These are phyloP conservation scores for Balanococcus diminutus DNA, from an alignment of 2,888 invertebrate species.

Conservation along the genomic window DNA sequence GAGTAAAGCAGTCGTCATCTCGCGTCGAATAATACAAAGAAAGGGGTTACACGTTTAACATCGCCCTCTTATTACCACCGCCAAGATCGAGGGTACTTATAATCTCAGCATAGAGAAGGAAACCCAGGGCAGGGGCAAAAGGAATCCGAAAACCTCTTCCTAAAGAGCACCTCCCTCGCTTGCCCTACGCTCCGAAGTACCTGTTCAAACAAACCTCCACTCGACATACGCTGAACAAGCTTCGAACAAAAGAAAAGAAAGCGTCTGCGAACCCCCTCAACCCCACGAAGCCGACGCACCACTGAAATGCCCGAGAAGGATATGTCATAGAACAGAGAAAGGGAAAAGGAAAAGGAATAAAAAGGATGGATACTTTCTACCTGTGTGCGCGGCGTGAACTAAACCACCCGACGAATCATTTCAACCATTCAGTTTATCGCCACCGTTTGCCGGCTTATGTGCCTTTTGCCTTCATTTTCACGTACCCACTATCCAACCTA, in stretches of 20 bases:
- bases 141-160: constrained; percentile 9
- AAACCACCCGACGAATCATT: not conserved
- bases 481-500: not conserved
- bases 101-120: not conserved
- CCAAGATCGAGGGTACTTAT: not conserved
- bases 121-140: not conserved
- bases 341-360: not conserved
- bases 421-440: constrained; percentile 13
- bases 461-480: not conserved
- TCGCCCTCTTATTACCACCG: not conserved
- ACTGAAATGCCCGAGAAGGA: not conserved
- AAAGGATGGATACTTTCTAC: constrained; percentile 22
- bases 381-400: not conserved
- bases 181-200: not conserved
- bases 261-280: constrained; percentile 26
- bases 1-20: not conserved
- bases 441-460: not conserved
- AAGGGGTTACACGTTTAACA: constrained; percentile 25
- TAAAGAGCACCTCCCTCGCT: not conserved
- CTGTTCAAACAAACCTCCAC: constrained; percentile 33
- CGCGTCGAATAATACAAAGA: not conserved
- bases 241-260: constrained; percentile 44
- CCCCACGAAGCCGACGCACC: not conserved
- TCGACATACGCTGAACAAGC: not conserved
- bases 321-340: not conserved